Conservation (phyloP, 2,113 vertebrate species). For the Pholis gunnellus region DNA sequence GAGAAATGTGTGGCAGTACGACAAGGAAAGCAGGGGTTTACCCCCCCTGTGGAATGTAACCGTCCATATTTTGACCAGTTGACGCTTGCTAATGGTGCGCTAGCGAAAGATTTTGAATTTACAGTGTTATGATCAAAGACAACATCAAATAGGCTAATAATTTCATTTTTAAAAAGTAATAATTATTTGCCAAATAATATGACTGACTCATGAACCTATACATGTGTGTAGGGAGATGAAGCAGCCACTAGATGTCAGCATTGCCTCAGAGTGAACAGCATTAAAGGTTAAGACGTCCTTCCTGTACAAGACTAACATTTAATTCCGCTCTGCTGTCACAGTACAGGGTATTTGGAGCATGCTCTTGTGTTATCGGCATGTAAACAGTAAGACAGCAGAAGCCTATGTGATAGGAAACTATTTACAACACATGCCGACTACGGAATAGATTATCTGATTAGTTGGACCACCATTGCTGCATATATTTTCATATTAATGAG, state of each 20-base stretch:
- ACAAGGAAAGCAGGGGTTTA: too few species aligned
- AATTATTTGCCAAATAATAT: neutral
- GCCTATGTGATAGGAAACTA: neutral
- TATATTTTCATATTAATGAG: constrained; percentile 33
- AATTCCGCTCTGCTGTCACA: neutral
- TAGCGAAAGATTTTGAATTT: neutral
- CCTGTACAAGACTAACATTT: neutral
- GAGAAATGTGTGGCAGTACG: neutral
- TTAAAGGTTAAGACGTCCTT: neutral
- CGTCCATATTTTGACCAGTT: neutral
- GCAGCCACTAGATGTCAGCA: constrained; percentile 60
- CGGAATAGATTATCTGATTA: constrained; percentile 31
- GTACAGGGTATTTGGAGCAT: neutral
- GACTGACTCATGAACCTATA: neutral
- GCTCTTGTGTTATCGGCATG: neutral
- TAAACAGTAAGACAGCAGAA: constrained; percentile 9
- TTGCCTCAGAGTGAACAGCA: neutral
- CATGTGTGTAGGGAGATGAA: neutral
- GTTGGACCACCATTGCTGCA: constrained; percentile 9
- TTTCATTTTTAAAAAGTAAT: neutral
- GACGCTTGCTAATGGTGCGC: neutral
- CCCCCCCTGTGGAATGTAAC: neutral
- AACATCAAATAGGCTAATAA: neutral
- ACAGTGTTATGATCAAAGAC: neutral
- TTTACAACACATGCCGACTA: neutral